phyloP scores from a whole-genome alignment of 1,140 invertebrate genomes.

The Laodelphax striatellus region DNA sequence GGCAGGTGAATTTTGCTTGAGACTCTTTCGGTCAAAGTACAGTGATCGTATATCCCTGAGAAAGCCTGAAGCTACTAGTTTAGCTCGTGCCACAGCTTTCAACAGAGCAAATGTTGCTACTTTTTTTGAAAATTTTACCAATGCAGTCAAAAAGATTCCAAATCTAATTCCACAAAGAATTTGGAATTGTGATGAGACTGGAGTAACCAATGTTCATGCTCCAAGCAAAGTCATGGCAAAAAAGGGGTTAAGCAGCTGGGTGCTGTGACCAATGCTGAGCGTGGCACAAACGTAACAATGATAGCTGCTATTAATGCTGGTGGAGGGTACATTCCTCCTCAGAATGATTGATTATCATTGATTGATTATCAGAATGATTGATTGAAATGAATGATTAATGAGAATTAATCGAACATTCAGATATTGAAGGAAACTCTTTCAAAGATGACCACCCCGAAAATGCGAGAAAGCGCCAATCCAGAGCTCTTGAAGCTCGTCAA shows the following conservation, averaged over 20 bases:
- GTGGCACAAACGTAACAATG: constrained; percentile 5
- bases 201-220: constrained; percentile 26
- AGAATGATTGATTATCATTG: no score
- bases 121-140: constrained; percentile 20
- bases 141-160: constrained; percentile 22
- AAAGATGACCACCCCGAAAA: no score
- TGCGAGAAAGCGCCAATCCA: no score
- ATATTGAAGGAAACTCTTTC: no score
- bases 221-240: constrained; percentile 23
- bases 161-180: constrained; percentile 17
- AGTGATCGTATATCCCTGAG: constrained; percentile 3
- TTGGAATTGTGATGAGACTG: constrained; percentile 32
- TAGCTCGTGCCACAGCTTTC: constrained; percentile 24
- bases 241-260: constrained; percentile 22
- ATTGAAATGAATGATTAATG: no score
- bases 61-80: constrained; percentile 24
- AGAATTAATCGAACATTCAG: no score
- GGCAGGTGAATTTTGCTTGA: neutral
- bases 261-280: constrained; percentile 8
- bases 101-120: constrained; percentile 21
- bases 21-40: neutral
- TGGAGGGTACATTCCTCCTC: constrained; percentile 21
- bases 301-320: constrained; percentile 4
- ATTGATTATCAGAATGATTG: no score
- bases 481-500: no score